phyloP scores from a whole-genome alignment of 2,113 vertebrate species.

The Gadus macrocephalus region DNA sequence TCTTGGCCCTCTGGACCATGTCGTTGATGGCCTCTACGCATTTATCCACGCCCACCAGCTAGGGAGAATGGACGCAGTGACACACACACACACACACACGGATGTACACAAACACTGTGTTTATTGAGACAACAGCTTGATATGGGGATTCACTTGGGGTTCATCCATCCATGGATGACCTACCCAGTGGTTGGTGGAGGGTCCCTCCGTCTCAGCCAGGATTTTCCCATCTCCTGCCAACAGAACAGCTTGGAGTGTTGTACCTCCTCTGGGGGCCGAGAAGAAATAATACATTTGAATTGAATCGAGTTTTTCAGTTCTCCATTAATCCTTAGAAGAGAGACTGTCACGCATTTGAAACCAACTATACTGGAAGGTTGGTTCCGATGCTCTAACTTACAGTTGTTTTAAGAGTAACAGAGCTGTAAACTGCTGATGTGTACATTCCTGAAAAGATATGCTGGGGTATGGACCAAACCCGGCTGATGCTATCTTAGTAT shows the following conservation, averaged over 20 bases:
- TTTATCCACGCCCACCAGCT: constrained; percentile 84
- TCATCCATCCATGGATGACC: constrained; percentile 28
- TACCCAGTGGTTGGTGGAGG: constrained; percentile 90
- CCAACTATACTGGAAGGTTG: too few species aligned
- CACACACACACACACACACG: constrained; percentile 14
- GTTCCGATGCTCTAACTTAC: too few species aligned
- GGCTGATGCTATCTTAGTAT: too few species aligned
- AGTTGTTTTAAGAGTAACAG: too few species aligned
- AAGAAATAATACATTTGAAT: too few species aligned
- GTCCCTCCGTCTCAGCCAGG: constrained; percentile 79
- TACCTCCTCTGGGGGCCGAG: constrained; percentile 73
- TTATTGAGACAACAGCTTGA: not conserved
- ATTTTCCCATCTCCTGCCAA: constrained; percentile 78
- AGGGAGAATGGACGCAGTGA: not conserved
- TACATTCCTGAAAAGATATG: too few species aligned
- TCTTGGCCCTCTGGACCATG: constrained; percentile 86
- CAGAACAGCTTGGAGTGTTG: constrained; percentile 81
- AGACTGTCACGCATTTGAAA: too few species aligned
- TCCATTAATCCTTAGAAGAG: too few species aligned
- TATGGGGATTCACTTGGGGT: not conserved
- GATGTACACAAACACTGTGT: not conserved
- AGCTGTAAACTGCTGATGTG: too few species aligned
- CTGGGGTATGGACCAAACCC: too few species aligned
- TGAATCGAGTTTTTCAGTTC: too few species aligned
- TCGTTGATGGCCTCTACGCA: constrained; percentile 80